Percentiles rank a stretch among this genome's conserved stretches.
Conservation (phyloP, 2,797 vertebrate species). For the Melanotaenia maccullochi region DNA sequence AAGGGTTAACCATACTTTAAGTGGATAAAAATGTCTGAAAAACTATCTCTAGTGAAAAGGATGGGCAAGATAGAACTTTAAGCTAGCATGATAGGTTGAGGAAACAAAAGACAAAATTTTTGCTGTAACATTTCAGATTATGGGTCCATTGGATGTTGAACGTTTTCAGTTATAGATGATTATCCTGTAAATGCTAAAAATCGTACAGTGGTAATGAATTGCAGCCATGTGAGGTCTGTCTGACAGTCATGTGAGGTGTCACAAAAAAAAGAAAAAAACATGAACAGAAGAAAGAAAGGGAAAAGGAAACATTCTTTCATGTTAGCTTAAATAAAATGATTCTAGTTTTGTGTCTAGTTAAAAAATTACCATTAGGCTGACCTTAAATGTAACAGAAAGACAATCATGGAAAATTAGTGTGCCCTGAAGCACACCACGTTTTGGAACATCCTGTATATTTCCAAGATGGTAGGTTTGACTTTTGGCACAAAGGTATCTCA, state of each 20-base stretch:
- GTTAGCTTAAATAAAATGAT: neutral
- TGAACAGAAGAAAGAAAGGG: neutral
- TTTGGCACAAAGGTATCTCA: slow-evolving; percentile 1
- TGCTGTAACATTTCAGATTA: no score
- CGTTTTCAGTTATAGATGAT: no score
- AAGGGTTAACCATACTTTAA: no score
- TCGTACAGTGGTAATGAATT: no score
- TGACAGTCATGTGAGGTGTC: neutral
- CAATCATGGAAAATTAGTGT: neutral
- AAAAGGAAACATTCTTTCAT: neutral
- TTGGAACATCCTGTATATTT: slow-evolving; percentile 20
- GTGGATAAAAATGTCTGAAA: no score
- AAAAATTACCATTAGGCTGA: neutral
- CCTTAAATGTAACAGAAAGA: neutral
- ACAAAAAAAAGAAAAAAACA: neutral
- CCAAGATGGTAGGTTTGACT: slow-evolving; percentile 31
- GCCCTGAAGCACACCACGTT: slow-evolving; percentile 2
- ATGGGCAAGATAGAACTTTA: no score
- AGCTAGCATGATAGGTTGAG: no score
- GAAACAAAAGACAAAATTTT: no score
- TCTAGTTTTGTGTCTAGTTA: neutral
- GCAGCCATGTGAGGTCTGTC: no score
- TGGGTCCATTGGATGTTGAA: no score
- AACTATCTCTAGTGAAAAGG: no score
- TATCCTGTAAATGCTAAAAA: no score